Base-by-base conservation (phyloP, 2,888 invertebrate species). In the Lycophotia porphyrea region DNA sequence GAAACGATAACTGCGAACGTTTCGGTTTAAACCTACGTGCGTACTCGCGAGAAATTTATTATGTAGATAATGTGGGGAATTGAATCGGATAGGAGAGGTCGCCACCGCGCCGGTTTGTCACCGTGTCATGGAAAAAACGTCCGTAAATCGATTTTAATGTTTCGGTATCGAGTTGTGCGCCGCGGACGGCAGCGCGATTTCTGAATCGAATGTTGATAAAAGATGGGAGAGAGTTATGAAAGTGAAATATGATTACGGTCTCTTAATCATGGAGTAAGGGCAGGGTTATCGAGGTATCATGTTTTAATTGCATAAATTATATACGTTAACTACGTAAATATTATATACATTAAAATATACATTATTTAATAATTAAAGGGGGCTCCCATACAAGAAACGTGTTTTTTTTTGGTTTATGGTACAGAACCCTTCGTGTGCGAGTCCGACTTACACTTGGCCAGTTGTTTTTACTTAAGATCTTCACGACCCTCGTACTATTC, bases 1-100 rank as follows among this genome's bases (percentile, higher is more conserved):
- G 78, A 87, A 87, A 85, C 86, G 87, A 87, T 86, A 85, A 86
- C 88, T 84, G 78, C 64, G 36, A 69, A 80, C 86, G 76, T 87
- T 84, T 80, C 68, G 72, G 78, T 80, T 81, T 76, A 82, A 82
- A 79, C 67, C 75, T 65, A 60, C 84, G 78, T 66, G 64, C 36
- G 68, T 76, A 80, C 65, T 80, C 61, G 67, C 71, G 74, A 55
- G 63, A 70, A 71, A 86, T 87, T 86, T 87, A 87, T 87, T 76
- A 79, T 78, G 74, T 71, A 83, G 83, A 86, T 86, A 86, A 86
- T 81, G 79, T 78, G 69, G 70, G 75, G 69, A 76, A 80, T 84
- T 78, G 84, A 81, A 84, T 85, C 61, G 42, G 86, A 85, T 84
- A 85, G 81, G 72, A 68, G 64, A 72, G 78, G 73, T 70, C 78